Base-by-base conservation (phyloP, 2,888 invertebrate genomes). In the Sinodicranocentrus sp. region DNA sequence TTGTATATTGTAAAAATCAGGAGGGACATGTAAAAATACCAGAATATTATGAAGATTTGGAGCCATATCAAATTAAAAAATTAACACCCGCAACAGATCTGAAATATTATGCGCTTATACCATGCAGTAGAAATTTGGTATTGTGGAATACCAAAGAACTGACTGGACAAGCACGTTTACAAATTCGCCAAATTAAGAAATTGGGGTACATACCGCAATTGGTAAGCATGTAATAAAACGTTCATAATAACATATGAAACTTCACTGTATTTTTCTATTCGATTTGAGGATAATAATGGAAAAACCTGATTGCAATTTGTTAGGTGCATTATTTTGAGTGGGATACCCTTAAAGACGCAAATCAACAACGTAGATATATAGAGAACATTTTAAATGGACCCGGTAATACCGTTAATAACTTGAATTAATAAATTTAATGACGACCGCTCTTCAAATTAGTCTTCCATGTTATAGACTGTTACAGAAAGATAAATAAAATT, bases 1-100 rank as follows among this genome's bases (percentile, higher is more conserved):
- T 94, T 28, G 91, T 95, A 19, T 89, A 94, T 75, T 93, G 93
- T 87, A 91, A 93, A 88, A 92, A 94, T 89, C 90, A 89, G 39
- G 88, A 90, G 87, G 39, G 86, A 82, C 15, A 75, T 90, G 28
- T 77, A 89, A 23, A 85, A 89, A 28, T 93, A 93, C 89, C 90
- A 91, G 6, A 89, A 90, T 54, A 91, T 92, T 86, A 76, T 2
- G 15, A 26, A 2, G 48, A 72, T 15, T 39, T 75, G 1, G 70
- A 61, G 19, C 19, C 75, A 6, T 43, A 80, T 28, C 65, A 77
- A 33, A 39, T 84, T 8, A 87, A 87, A 39, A 76, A 68, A 44
- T 44, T 87, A 10, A 19, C 57, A 33, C 54, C 26, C 15, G 21
- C 21, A 5, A 10, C 54, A 25, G 25, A 28, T 23, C 26, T 79